Evolutionary conservation across 2,113 vertebrate genomes (phyloP), one percentile per base, ranked within the genome.

Genomic region (Micromys minutus): DNA sequence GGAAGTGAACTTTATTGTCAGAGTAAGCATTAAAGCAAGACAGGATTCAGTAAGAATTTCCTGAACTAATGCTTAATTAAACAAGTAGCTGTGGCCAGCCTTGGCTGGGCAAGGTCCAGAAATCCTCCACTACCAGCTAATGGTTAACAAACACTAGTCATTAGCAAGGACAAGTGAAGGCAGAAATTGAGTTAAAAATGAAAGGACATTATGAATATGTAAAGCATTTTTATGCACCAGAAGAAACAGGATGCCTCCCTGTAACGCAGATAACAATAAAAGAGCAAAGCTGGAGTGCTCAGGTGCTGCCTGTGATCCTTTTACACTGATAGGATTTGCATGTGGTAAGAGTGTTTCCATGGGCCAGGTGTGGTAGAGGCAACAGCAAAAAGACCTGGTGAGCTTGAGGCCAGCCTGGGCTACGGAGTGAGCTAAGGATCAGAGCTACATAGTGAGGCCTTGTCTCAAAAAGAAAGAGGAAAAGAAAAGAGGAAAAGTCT

Each of bases 11-110:
- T 45, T 67, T 74, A 31, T 88, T 83, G n/a, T 90, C 90, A 84
- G 31, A 84, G 72, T 87, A 47, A 88, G 63, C 88, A 87, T 79
- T 92, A 76, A 83, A 95, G 47, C 88, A 92, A 86, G 45, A 61
- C 57, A 69, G 52, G 36, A 87, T 93, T 87, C 45, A 69, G 76
- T 71, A 13, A 93, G 52, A 90, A 45, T 10, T 71, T 71, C 76
- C 15, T 94, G 47, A 88, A 50, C 80, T 72, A 65, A 81, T 92
- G 6, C n/a, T 59, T 57, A 87, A 93, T 59, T 57, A 87, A 93
- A 55, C 36, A 81, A 91, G 24, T 15, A 79, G 45, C n/a, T 76
- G 7, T 80, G 88, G 45, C 76, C 31, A 84, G 50, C 36, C 59
- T 42, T 80, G n/a, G 7, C 47, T 81, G 45, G 88, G 31, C 59